These are phyloP conservation scores for Brachionus manjavacas DNA, from an alignment of 1,140 invertebrate species.

Conservation along the genomic window DNA sequence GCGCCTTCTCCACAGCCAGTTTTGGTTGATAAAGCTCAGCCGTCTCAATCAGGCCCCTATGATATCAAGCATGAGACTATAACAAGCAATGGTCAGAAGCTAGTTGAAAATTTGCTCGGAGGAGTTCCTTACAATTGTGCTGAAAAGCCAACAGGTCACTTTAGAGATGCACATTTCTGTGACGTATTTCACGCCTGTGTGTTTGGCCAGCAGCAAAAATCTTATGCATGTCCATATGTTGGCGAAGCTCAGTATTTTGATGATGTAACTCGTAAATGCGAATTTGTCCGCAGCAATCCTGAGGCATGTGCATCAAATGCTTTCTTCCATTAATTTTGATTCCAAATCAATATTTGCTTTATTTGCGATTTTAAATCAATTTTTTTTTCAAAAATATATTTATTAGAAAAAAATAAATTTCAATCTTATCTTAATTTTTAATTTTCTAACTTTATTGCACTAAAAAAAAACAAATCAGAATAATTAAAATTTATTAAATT, in stretches of 20 bases:
- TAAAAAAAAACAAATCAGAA: too few relatives aligned
- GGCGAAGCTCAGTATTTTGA: neutral
- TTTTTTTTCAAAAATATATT: neutral
- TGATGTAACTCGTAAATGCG: neutral
- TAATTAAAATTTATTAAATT: too few relatives aligned
- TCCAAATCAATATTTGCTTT: neutral
- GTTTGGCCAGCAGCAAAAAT: neutral
- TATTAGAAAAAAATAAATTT: neutral
- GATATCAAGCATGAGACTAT: neutral
- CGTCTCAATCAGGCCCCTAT: neutral
- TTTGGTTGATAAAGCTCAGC: neutral
- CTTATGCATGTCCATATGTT: neutral
- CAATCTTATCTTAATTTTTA: neutral
- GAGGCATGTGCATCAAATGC: neutral
- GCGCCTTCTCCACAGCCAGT: neutral
- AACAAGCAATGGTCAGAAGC: neutral
- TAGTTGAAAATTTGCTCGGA: constrained; percentile 1
- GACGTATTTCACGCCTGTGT: constrained; percentile 20
- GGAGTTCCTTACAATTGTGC: neutral
- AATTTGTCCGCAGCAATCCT: neutral
- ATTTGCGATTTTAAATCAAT: too few relatives aligned
- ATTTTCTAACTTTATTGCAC: too few relatives aligned
- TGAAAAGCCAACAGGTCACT: neutral
- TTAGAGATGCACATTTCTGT: neutral
- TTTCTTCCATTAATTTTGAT: neutral